Evolutionary conservation across 2,888 invertebrate genomes (phyloP), one percentile per base, ranked within the genome.

Genomic region (Campoplex nolae): DNA sequence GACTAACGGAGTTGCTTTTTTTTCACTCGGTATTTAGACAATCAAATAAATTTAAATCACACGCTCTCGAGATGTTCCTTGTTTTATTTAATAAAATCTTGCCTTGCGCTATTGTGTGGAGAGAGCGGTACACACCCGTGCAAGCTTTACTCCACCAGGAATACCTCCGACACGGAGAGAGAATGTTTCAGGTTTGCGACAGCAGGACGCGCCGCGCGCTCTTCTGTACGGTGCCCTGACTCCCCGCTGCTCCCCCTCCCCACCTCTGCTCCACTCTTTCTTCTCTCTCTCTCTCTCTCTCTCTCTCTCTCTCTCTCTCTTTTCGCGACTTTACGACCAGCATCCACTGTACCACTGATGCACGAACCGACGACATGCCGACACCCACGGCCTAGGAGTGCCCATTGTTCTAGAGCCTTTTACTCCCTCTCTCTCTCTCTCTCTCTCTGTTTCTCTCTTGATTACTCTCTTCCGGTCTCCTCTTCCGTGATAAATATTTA

Each of bases 351-450:
- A 81, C 78, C 81, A 81, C 70, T 78, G 79, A 62, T 78, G 74
- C 62, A 81, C 71, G 78, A 75, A 42, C 42, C 74, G 56, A 77
- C 83, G 78, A 81, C 85, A 85, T 79, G 88, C 85, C 87, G 85
- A 88, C 83, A 83, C 81, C 85, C 74, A 84, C 71, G 74, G 77
- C 80, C 82, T 84, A 87, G 88, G 87, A 88, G 88, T 87, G 87
- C 80, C 87, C 87, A 86, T 86, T 84, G 79, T 71, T 73, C 65
- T 51, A 74, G 45, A 84, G 67, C 82, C 75, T 62, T 75, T 48
- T 28, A 48, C 45, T 65, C 48, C 42, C 76, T 65, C 73, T 32
- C 73, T n/a, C 54, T 38, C 32, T n/a, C 51, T 51, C 48, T 2
- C 38, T 32, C 45, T 51, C 56, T 58, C 82, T 67, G 32, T 54